Base-by-base conservation (phyloP, 2,797 vertebrate species). In the Ceryle rudis region DNA sequence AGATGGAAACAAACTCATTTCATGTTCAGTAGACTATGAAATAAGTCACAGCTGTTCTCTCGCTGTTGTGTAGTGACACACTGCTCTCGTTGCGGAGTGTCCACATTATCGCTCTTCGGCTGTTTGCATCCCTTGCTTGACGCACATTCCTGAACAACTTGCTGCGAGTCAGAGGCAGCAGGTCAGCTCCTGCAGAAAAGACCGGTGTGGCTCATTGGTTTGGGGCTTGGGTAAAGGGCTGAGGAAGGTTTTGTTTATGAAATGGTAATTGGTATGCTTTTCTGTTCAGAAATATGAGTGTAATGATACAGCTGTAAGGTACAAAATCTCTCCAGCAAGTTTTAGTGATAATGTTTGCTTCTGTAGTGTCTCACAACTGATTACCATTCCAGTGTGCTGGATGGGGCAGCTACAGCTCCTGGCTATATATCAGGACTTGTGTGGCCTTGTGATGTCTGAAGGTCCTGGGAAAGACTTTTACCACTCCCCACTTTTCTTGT, bases 1-100 rank as follows among this genome's bases (percentile, higher is more conserved):
- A 91, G 92, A 95, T 79, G 72, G 90, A 90, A 94, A 61, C 75
- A 90, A 92, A 81, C 79, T 83, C 47, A 49, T 94, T 94, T 97
- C 60, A 61, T 90, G 92, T 95, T 97, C 89, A 91, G 78, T 73
- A 90, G 87, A 66, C 67, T 75, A 52, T 93, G 81, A 94, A 96
- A 84, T 65, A 83, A 93, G 70, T 92, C 86, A 42, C 92, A 91
- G 74, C 79, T 96, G 86, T 77, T 96, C 74, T 72, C 69, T 75
- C 49, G 12, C 55, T 84, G 73, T 49, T 2, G 10, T 66, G 77
- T 19, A n/a, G 71, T 90, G 91, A 80, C 84, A 54, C 44, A 57
- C 28, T 66, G 74, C 28, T 93, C 92, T 86, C 4, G 2, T 88
- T 93, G 74, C 35, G 42, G 42, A 79, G 75, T 75, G 72, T 60